phyloP scores from a whole-genome alignment of 2,113 vertebrate genomes.

The Manacus vitellinus region DNA sequence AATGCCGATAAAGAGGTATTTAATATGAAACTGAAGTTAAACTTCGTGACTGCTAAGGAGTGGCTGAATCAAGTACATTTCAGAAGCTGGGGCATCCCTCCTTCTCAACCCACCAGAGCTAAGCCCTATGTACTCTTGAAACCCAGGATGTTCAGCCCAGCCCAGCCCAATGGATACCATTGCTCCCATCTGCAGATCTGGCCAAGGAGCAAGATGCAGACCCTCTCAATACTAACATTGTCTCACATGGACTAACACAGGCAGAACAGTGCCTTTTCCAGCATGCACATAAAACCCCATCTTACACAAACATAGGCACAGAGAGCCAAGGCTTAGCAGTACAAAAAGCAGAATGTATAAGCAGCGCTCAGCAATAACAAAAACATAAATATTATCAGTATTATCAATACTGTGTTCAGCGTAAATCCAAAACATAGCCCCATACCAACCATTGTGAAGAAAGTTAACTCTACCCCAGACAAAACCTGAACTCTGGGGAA shows the following conservation, averaged over 20 bases:
- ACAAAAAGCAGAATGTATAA: background rate
- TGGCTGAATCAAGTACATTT: background rate
- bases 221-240: accelerated
- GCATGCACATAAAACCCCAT: background rate
- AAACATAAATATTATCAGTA: background rate
- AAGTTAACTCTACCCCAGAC: background rate
- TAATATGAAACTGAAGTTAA: background rate
- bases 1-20: background rate
- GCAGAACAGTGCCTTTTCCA: background rate
- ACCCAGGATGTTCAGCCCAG: background rate
- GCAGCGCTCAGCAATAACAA: background rate
- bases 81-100: background rate
- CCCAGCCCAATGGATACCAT: too few species aligned
- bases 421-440: background rate
- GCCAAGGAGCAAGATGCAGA: background rate
- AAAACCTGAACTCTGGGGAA: background rate
- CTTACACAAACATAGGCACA: background rate
- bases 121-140: background rate
- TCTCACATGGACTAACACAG: background rate
- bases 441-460: background rate
- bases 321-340: accelerated
- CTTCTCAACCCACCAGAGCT: background rate
- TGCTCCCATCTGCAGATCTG: background rate
- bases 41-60: background rate
- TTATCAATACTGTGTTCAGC: background rate